These are phyloP conservation scores for Liopterus haemorrhoidalis DNA, from an alignment of 2,888 invertebrate genomes.

Conservation along the genomic window DNA sequence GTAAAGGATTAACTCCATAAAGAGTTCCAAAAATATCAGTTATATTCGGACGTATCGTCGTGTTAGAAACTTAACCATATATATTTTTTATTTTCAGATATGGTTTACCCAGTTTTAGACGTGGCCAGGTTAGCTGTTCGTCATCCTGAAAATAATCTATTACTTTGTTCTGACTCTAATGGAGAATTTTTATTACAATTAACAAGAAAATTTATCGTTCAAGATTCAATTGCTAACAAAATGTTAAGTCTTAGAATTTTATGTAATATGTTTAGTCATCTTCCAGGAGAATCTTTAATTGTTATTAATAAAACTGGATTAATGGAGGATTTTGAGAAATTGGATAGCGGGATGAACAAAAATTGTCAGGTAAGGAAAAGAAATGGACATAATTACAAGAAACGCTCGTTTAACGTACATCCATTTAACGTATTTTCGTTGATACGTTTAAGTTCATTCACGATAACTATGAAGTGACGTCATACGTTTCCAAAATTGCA, in stretches of 20 bases:
- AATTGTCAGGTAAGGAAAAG: conserved; percentile 54
- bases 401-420: conserved; percentile 5
- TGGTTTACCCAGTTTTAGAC: conserved; percentile 85
- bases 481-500: not conserved
- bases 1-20: too few relatives aligned
- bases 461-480: too few relatives aligned
- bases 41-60: too few relatives aligned
- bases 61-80: too few relatives aligned
- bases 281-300: conserved; percentile 58
- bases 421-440: too few relatives aligned
- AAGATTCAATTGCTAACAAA: conserved; percentile 54
- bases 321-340: conserved; percentile 50
- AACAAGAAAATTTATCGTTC: conserved; percentile 37
- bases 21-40: too few relatives aligned
- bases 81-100: conserved; percentile 50
- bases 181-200: conserved; percentile 38
- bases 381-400: not conserved
- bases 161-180: conserved; percentile 48
- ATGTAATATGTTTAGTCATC: conserved; percentile 74
- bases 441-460: too few relatives aligned
- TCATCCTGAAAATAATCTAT: conserved; percentile 48
- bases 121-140: conserved; percentile 77
- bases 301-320: conserved; percentile 52
- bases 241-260: conserved; percentile 73
- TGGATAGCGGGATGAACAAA: conserved; percentile 53